Conservation (phyloP, 2,797 vertebrate species). For the Falco naumanni region DNA sequence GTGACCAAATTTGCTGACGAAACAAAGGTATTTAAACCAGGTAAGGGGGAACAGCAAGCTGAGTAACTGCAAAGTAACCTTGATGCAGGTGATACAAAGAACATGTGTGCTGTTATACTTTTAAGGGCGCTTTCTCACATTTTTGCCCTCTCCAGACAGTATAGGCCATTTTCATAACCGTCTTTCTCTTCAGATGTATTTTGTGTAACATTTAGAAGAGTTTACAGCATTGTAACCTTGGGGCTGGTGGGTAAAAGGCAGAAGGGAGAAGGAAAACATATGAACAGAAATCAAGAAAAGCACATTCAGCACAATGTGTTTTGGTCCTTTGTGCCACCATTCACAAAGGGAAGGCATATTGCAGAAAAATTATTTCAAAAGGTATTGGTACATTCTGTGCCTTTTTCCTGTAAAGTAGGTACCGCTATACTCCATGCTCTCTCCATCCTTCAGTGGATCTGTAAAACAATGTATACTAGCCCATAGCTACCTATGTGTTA, state of each 20-base stretch:
- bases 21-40: neutral
- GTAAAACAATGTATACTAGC: neutral
- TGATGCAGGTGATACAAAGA: neutral
- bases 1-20: neutral
- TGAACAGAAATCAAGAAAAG: neutral
- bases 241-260: accelerated
- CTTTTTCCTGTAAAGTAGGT: neutral
- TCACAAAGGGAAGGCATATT: neutral
- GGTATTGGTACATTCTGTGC: neutral
- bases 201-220: neutral
- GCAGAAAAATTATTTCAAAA: neutral
- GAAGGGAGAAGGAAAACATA: neutral
- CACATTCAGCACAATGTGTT: accelerated
- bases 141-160: neutral
- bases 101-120: neutral
- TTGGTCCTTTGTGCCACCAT: neutral
- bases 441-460: neutral
- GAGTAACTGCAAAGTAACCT: neutral
- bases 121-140: too few species aligned
- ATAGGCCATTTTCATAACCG: neutral
- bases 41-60: neutral
- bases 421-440: neutral
- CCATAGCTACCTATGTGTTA: neutral
- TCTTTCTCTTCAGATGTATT: neutral
- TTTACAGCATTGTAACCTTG: neutral